Conservation (phyloP, 2,888 invertebrate species). For the Cotesia congregata region DNA sequence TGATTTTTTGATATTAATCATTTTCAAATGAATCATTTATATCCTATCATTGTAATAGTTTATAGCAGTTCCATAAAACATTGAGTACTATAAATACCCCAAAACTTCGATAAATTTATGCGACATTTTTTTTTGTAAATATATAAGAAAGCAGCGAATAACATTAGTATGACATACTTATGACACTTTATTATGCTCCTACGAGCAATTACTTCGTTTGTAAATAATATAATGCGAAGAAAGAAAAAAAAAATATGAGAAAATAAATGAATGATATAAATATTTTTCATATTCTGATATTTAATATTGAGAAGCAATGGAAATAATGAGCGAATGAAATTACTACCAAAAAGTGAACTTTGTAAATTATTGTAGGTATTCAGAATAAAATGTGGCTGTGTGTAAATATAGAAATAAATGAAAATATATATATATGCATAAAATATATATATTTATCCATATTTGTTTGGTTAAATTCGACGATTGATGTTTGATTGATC, state of each 20-base stretch:
- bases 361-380: constrained; percentile 26
- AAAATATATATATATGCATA: no score
- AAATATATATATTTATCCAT: constrained; percentile 39
- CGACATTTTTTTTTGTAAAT: constrained; percentile 43
- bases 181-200: constrained; percentile 32
- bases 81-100: constrained; percentile 9
- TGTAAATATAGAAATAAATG: not conserved
- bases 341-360: constrained; percentile 4
- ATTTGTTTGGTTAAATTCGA: constrained; percentile 39
- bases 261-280: constrained; percentile 32
- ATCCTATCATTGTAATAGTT: constrained; percentile 11
- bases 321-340: constrained; percentile 25
- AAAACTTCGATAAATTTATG: not conserved
- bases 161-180: constrained; percentile 20
- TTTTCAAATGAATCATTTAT: constrained; percentile 6
- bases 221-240: constrained; percentile 42
- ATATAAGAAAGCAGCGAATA: constrained; percentile 43
- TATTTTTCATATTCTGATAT: constrained; percentile 32
- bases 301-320: constrained; percentile 20
- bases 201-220: constrained; percentile 28
- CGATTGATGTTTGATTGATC: not conserved
- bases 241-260: constrained; percentile 6
- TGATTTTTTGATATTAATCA: constrained; percentile 21
- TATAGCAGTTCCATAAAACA: not conserved
- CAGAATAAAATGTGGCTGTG: constrained; percentile 46